Evolutionary conservation across 2,113 vertebrate genomes (phyloP), one percentile per base, ranked within the genome.

Genomic region (Periophthalmodon schlosseri): DNA sequence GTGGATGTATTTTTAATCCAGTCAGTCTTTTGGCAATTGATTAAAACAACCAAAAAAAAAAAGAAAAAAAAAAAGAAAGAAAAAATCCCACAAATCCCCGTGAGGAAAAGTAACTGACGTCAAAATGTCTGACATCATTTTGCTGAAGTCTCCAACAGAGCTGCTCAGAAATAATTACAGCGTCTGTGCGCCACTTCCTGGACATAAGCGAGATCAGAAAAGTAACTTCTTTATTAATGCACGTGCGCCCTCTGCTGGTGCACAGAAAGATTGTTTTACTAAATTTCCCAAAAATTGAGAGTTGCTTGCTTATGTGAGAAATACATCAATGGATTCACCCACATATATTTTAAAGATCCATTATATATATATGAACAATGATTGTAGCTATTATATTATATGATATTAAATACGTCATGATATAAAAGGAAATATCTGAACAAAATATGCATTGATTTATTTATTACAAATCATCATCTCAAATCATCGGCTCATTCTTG

Each of bases 121-220:
- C 71, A 81, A 23, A 67, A 72, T 44, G 54, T 24, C 7, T 79
- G 39, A 44, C 58, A 49, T 83, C 67, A 74, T 54, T 2, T 58
- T 2, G 20, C 16, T 16, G 34, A 18, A 63, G 24, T 2, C 39
- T 15, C 12, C 50, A 76, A 8, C n/a, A 20, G 34, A 0, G 23
- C 52, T 11, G 6, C 4, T 6, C 39, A 44, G 2, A 28, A 10
- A 7, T 0, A 11, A 54, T 3, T 4, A 0, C 34, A 68, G 73
- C 67, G 3, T 2, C 0, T 46, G 36, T 58, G 69, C 80, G 0
- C 65, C 82, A 70, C 77, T 84, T 87, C 69, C 50, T 84, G 85
- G 76, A 64, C 28, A 36, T 0, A 72, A 0, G 23, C 34, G 4
- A 0, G 0, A 1, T 14, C 15, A 12, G 58, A 0, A 2, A n/a